A percentile compares a stretch with the other conserved stretches of the same genome.
phyloP scores from a whole-genome alignment of 1,140 invertebrate species.

The Glomeris maerens region DNA sequence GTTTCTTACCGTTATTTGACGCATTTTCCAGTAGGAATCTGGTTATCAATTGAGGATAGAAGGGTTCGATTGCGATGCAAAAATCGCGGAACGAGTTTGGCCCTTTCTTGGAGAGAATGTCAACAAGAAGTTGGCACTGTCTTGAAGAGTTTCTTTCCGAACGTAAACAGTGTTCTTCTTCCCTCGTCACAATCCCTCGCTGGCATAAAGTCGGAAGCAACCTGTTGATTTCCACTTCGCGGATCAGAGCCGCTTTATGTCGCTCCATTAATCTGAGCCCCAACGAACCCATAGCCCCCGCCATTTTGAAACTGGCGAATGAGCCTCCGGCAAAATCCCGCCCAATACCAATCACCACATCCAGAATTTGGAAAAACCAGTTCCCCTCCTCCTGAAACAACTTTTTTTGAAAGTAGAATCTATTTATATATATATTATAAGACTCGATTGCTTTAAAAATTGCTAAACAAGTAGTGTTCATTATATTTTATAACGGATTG shows the following conservation, averaged over 20 bases:
- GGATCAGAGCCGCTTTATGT: conserved; percentile 20
- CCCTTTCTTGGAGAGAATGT: conserved; percentile 24
- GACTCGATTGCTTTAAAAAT: not conserved
- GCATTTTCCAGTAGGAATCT: conserved; percentile 21
- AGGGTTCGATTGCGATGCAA: conserved; percentile 22
- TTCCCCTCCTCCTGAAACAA: too few species aligned
- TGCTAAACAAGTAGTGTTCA: not conserved
- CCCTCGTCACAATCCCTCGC: conserved; percentile 20
- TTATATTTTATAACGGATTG: too few species aligned
- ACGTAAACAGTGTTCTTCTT: conserved; percentile 21
- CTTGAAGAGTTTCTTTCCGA: conserved; percentile 12
- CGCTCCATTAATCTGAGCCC: conserved; percentile 20
- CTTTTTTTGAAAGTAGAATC: not conserved
- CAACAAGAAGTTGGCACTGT: conserved; percentile 22
- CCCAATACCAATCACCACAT: not conserved
- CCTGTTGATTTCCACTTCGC: conserved; percentile 23
- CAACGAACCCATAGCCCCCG: conserved; percentile 20
- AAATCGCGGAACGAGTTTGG: conserved; percentile 23
- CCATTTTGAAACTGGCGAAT: conserved; percentile 21
- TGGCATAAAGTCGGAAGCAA: conserved; percentile 21
- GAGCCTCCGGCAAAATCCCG: not conserved
- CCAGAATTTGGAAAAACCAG: too few species aligned
- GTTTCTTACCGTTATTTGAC: conserved; percentile 17
- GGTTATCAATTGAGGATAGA: conserved; percentile 22
- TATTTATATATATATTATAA: not conserved